Evolutionary conservation across 2,113 vertebrate species (phyloP).

Genomic region (Egretta garzetta): DNA sequence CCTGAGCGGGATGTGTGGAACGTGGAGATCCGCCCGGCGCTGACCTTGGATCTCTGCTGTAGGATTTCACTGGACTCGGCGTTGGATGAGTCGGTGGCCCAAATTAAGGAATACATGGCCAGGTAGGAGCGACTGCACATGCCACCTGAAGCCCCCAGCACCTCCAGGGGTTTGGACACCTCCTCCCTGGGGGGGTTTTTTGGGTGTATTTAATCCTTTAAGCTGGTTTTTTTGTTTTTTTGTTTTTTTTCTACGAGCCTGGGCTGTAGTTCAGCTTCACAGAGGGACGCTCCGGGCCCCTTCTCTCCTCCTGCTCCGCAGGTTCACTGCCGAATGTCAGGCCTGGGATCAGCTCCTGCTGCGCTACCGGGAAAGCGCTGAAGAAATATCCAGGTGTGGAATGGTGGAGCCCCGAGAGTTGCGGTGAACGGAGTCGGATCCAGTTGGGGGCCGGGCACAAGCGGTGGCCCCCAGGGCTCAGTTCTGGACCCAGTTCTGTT

Average conservation of each 20-base stretch:
- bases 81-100: neutral
- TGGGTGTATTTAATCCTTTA: neutral
- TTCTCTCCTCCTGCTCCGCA: neutral
- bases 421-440: no score
- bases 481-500: no score
- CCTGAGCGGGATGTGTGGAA: rapidly evolving
- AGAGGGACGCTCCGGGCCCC: neutral
- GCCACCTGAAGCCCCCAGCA: no score
- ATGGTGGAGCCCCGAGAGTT: no score
- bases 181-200: neutral
- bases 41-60: neutral
- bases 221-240: no score
- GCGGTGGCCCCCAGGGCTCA: no score
- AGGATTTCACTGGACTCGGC: neutral
- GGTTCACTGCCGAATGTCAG: slow-evolving; percentile 4
- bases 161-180: no score
- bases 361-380: neutral
- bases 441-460: no score
- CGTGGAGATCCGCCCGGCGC: no score
- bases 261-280: rapidly evolving
- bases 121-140: neutral
- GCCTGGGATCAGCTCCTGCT: slow-evolving; percentile 46
- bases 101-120: neutral
- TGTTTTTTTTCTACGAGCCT: no score
- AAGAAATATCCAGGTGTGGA: slow-evolving; percentile 27